Evolutionary conservation across 2,888 invertebrate genomes (phyloP), one percentile per base, ranked within the genome.

Genomic region (Protodeltote pygarga): DNA sequence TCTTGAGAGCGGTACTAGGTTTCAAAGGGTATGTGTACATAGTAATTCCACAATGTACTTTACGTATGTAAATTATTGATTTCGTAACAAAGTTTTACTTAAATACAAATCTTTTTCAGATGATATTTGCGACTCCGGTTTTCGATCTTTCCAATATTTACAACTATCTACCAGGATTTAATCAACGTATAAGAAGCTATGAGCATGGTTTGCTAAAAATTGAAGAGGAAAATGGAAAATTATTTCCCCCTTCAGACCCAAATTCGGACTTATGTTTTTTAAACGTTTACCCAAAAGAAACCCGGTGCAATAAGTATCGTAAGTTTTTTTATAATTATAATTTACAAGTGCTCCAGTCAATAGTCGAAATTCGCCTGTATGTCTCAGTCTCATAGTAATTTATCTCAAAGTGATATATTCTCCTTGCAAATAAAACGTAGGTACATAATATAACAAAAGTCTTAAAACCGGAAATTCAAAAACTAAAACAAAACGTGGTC

Each of bases 71-170:
- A n/a, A n/a, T n/a, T n/a, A n/a, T n/a, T n/a, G n/a, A n/a, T n/a
- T n/a, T n/a, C n/a, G n/a, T n/a, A n/a, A n/a, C n/a, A n/a, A n/a
- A n/a, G n/a, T n/a, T n/a, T 24, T 24, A 28, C 35, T 20, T 35
- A 29, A 23, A 35, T 11, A n/a, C 23, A 17, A 14, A 25, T 23
- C 37, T 13, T 29, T 44, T 45, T 29, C 42, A 58, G 58, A 51
- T 55, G 11, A 17, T 8, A 17, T 34, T 34, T 29, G 42, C 20
- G 21, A 37, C 41, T 23, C 46, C 40, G 24, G 20, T 20, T 13
- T 41, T 50, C 15, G 35, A 51, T 27, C 19, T 42, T 14, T 42
- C 44, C 31, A 24, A 35, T 28, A 21, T 55, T 25, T 49, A 49
- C 32, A 41, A 34, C 35, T 9, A 15, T 6, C 17, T 1, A 8